Conservation (phyloP, 2,888 invertebrate genomes). For the Tachina lurida region DNA sequence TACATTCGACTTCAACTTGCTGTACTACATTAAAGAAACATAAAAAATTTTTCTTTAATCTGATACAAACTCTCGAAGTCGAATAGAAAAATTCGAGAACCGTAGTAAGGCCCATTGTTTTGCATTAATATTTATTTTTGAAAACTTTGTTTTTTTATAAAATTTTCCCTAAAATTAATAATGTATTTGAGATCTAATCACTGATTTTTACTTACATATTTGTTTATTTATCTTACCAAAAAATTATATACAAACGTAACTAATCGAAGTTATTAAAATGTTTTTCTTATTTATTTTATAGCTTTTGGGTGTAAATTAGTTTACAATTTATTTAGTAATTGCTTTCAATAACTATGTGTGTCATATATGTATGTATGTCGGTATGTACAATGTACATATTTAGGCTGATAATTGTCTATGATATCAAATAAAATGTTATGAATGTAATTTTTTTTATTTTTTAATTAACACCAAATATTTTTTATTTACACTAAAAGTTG, state of each 20-base stretch:
- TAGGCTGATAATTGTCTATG: background rate
- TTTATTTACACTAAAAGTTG: background rate
- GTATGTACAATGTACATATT: background rate
- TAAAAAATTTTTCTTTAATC: too few relatives aligned
- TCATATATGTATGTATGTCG: too few relatives aligned
- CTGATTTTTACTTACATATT: background rate
- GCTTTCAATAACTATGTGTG: background rate
- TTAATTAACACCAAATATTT: background rate
- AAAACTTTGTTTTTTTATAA: too few relatives aligned
- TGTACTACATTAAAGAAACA: too few relatives aligned
- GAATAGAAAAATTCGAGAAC: too few relatives aligned
- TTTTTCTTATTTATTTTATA: background rate
- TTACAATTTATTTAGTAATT: background rate
- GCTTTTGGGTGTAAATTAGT: constrained; percentile 15
- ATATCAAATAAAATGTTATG: background rate
- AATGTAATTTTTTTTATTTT: background rate
- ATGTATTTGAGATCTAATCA: constrained; percentile 9
- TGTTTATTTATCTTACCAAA: constrained; percentile 1
- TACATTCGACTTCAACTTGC: too few relatives aligned
- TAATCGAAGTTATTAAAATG: constrained; percentile 1
- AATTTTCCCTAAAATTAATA: background rate
- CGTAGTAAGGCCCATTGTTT: too few relatives aligned
- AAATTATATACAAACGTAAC: background rate
- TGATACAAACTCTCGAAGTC: too few relatives aligned
- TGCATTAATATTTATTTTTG: too few relatives aligned